Evolutionary conservation across 2,797 vertebrate species (phyloP).

Genomic region (Lutjanus campechanus): DNA sequence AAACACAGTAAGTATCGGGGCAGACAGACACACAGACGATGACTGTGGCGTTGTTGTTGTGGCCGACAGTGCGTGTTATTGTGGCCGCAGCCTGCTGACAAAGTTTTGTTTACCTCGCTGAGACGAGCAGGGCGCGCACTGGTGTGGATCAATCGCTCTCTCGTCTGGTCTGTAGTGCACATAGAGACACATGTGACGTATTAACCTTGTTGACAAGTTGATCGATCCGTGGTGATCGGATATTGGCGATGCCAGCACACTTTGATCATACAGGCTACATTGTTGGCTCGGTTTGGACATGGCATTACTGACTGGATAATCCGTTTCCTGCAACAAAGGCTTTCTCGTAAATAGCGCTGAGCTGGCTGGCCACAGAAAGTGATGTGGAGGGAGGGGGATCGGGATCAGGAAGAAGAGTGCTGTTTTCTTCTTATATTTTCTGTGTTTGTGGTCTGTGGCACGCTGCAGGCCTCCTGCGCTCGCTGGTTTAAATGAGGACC

Average conservation of each 20-base stretch:
- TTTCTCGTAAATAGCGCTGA: constrained; percentile 84
- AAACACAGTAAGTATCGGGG: constrained; percentile 73
- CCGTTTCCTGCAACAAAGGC: constrained; percentile 86
- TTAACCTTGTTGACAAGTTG: constrained; percentile 66
- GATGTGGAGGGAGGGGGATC: constrained; percentile 41
- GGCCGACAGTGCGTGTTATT: constrained; percentile 37
- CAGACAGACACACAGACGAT: background rate
- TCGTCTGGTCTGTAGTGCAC: background rate
- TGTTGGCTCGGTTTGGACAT: constrained; percentile 68
- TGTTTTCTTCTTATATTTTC: constrained; percentile 34
- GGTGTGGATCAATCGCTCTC: background rate
- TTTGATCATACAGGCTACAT: constrained; percentile 46
- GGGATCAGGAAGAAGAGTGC: constrained; percentile 56
- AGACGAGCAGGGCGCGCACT: constrained; percentile 16
- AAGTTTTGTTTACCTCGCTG: constrained; percentile 72
- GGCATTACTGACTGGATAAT: constrained; percentile 82
- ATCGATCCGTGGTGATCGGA: constrained; percentile 11
- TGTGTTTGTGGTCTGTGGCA: constrained; percentile 28
- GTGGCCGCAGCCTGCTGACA: constrained; percentile 55
- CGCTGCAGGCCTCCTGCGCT: constrained; percentile 49
- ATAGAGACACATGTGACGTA: constrained; percentile 41
- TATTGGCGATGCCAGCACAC: background rate
- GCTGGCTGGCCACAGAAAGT: constrained; percentile 69
- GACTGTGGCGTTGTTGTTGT: constrained; percentile 29
- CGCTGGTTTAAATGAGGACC: constrained; percentile 58